Evolutionary conservation across 2,888 invertebrate species (phyloP).

Genomic region (Spilarctia lutea): DNA sequence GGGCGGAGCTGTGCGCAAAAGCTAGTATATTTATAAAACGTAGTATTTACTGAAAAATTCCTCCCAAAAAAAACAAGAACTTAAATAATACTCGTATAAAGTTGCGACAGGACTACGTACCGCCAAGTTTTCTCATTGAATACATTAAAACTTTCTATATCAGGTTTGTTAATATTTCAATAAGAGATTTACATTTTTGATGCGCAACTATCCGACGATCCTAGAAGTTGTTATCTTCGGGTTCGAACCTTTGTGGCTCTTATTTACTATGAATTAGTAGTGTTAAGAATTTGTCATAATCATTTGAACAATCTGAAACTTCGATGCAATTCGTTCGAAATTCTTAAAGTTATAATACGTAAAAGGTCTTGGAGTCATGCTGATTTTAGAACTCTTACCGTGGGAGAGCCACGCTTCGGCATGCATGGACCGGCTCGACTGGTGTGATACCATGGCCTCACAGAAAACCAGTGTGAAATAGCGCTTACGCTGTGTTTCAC

Average conservation of each 20-base stretch:
- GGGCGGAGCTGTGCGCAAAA: too few species aligned
- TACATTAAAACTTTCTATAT: constrained; percentile 54
- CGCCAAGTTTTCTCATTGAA: constrained; percentile 51
- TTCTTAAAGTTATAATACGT: not conserved
- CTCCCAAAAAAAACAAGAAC: constrained; percentile 28
- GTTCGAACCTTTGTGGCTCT: not conserved
- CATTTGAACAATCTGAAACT: not conserved
- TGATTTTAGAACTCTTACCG: too few species aligned
- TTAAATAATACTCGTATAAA: constrained; percentile 48
- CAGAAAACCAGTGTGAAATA: too few species aligned
- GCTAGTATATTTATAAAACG: not conserved
- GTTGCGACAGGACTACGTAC: constrained; percentile 36
- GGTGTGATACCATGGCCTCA: too few species aligned
- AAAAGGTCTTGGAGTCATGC: too few species aligned
- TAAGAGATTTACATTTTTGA: constrained; percentile 54
- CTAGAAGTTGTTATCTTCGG: constrained; percentile 28
- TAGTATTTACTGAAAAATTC: not conserved
- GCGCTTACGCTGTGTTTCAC: too few species aligned
- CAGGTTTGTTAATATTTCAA: constrained; percentile 53
- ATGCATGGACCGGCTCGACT: too few species aligned
- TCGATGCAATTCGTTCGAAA: not conserved
- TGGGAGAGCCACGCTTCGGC: too few species aligned
- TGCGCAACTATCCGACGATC: constrained; percentile 40
- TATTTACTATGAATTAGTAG: not conserved
- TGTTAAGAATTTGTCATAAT: not conserved